Evolutionary conservation across 2,888 invertebrate species (phyloP).

Genomic region (Drosophila borealis): DNA sequence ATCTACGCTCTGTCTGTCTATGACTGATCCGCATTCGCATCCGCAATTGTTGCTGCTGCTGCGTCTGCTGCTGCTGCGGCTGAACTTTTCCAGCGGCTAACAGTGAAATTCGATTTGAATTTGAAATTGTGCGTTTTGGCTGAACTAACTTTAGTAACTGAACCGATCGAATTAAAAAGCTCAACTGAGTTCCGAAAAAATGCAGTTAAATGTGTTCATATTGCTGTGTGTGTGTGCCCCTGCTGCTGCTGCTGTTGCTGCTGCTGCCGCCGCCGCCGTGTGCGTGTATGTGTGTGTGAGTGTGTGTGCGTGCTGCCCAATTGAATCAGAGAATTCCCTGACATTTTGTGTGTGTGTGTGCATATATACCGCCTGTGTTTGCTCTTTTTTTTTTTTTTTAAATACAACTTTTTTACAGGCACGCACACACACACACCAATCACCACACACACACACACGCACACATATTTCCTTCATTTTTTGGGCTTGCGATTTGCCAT

Average conservation of each 20-base stretch:
- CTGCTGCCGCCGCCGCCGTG: not conserved
- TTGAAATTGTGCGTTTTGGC: conserved; percentile 77
- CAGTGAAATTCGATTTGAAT: conserved; percentile 39
- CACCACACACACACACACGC: conserved; percentile 7
- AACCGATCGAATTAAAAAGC: conserved; percentile 85
- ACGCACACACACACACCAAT: conserved; percentile 11
- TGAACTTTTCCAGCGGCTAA: conserved; percentile 25
- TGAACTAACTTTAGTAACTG: conserved; percentile 83
- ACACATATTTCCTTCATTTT: conserved; percentile 53
- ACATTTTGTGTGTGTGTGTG: conserved; percentile 21
- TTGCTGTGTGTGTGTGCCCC: conserved; percentile 16
- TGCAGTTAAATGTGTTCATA: conserved; percentile 77
- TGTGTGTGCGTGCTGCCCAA: conserved; percentile 76
- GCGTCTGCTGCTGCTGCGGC: conserved; percentile 11
- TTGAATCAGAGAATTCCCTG: conserved; percentile 82
- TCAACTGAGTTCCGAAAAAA: conserved; percentile 85
- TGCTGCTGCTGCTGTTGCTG: conserved; percentile 33
- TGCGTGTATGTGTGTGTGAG: conserved; percentile 25
- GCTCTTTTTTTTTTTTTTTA: conserved; percentile 48
- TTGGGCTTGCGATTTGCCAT: conserved; percentile 65
- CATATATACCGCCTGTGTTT: conserved; percentile 48
- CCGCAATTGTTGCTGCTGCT: conserved; percentile 5
- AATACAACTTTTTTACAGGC: conserved; percentile 52
- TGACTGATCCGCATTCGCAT: conserved; percentile 35
- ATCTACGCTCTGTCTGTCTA: conserved; percentile 17